Evolutionary conservation across 2,888 invertebrate genomes (phyloP), one percentile per base, ranked within the genome.

Genomic region (Formica aserva): DNA sequence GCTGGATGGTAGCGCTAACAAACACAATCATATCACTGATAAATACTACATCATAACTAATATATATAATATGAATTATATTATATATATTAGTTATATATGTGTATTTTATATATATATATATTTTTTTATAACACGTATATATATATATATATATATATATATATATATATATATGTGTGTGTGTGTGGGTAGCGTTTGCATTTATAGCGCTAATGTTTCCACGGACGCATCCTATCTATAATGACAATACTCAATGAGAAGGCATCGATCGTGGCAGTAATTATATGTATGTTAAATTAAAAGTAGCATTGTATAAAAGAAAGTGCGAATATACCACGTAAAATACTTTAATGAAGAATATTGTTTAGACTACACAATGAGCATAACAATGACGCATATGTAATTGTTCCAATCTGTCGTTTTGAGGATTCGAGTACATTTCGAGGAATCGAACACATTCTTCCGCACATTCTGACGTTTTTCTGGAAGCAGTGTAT

Each of bases 251-350:
- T 69, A 63, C 77, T 82, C 72, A 66, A 65, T 63, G 60, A 71
- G 76, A 84, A 89, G 82, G 85, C 84, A 86, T 86, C 85, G 62
- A 88, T 82, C 76, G 82, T 87, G 76, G 84, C 84, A 76, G 85
- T 67, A 84, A 82, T 32, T 32, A 65, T 55, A 82, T 86, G 63
- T 72, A 85, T 78, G 81, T 66, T 87, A 87, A 90, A 89, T 71
- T 48, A 83, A 89, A 89, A 84, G 57, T 87, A 90, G 90, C 89
- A 89, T 89, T 89, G 74, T 85, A 72, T 83, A 74, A 83, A 84
- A 85, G 13, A 86, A 86, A 85, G 78, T 78, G 57, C 69, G n/a
- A 85, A 82, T 62, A 77, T 62, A 22, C 22, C 81, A 69, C 82
- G 66, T 62, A 48, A 82, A 77, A 78, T 76, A 80, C 32, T 82